Evolutionary conservation across 2,113 vertebrate species (phyloP).

Genomic region (Ceratotherium simum): DNA sequence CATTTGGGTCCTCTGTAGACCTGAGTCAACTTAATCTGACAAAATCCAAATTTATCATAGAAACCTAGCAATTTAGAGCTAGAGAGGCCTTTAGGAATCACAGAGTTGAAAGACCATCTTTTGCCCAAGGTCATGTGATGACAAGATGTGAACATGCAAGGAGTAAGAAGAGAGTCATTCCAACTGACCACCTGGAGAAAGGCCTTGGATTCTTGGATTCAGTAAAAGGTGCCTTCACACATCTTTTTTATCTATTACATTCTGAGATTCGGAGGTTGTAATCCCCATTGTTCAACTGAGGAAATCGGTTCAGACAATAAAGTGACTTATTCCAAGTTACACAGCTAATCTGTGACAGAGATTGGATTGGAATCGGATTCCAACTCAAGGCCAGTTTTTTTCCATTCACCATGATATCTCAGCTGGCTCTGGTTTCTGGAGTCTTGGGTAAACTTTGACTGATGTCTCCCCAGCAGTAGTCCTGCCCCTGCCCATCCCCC

Average conservation of each 20-base stretch:
- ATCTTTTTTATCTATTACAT: neutral
- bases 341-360: neutral
- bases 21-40: neutral
- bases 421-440: neutral
- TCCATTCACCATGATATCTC: neutral
- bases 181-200: neutral
- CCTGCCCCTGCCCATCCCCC: too few relatives aligned
- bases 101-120: neutral
- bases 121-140: neutral
- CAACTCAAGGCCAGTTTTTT: neutral
- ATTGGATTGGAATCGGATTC: neutral
- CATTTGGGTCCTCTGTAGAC: neutral
- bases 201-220: neutral
- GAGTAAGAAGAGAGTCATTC: neutral
- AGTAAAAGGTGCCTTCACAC: neutral
- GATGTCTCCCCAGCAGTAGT: neutral
- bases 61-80: neutral
- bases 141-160: neutral
- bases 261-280: neutral
- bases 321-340: neutral
- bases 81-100: neutral
- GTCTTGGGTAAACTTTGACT: neutral
- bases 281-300: neutral
- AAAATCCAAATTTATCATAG: neutral
- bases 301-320: neutral